phyloP scores from a whole-genome alignment of 2,888 invertebrate genomes.

The Autographa gamma region DNA sequence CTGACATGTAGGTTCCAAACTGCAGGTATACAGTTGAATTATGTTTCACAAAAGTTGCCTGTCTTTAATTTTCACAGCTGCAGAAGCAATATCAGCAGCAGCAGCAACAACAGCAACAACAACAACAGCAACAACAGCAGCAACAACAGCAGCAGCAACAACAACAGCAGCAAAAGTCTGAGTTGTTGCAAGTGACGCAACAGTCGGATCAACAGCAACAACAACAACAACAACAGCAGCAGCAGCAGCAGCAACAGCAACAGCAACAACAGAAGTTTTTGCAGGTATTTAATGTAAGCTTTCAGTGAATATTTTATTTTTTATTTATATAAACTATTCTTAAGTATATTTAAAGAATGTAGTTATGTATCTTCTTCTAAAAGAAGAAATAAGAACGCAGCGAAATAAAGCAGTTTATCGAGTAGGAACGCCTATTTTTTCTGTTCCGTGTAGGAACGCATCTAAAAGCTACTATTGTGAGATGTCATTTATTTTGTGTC shows the following conservation, averaged over 20 bases:
- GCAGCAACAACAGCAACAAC: conserved; percentile 74
- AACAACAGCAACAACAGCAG: conserved; percentile 79
- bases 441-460: no score
- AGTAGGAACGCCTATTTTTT: no score
- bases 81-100: conserved; percentile 76
- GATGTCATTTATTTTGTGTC: no score
- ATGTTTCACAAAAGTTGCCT: not conserved
- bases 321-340: no score
- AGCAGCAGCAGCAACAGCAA: conserved; percentile 72
- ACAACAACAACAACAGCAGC: conserved; percentile 59
- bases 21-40: not conserved
- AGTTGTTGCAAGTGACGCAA: conserved; percentile 76
- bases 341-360: no score
- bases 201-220: conserved; percentile 60
- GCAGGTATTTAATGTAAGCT: conserved; percentile 70
- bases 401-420: not conserved
- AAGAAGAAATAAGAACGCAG: no score
- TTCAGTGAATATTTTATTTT: conserved; percentile 9
- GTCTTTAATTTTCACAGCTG: conserved; percentile 62
- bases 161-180: conserved; percentile 79
- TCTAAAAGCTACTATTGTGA: no score
- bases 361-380: no score
- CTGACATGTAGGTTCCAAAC: no score
- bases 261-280: conserved; percentile 83
- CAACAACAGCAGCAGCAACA: conserved; percentile 80